Conservation (phyloP, 2,888 invertebrate genomes). For the Metellina segmentata region DNA sequence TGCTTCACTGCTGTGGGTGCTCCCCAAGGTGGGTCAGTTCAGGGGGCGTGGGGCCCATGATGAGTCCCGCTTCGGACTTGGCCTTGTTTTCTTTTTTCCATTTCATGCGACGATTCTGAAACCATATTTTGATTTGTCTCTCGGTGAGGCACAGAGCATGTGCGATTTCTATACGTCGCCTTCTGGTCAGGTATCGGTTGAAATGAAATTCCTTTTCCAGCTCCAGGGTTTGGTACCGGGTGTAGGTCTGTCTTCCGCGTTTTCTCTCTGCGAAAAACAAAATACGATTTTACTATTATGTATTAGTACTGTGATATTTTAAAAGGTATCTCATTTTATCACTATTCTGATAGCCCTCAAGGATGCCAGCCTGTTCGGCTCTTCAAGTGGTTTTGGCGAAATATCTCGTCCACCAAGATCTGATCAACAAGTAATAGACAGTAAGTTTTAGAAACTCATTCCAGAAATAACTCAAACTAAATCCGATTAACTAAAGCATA, state of each 20-base stretch:
- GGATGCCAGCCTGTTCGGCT: neutral
- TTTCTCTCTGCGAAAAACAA: slow-evolving; percentile 88
- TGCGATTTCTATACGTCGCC: slow-evolving; percentile 97
- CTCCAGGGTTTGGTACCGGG: slow-evolving; percentile 97
- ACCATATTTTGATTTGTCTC: slow-evolving; percentile 98
- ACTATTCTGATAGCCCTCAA: too few relatives aligned
- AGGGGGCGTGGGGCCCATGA: slow-evolving; percentile 76
- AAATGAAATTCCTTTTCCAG: slow-evolving; percentile 99
- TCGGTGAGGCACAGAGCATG: slow-evolving; percentile 97
- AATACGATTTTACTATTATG: neutral
- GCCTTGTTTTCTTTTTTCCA: slow-evolving; percentile 94
- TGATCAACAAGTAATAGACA: too few relatives aligned
- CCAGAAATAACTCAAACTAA: too few relatives aligned
- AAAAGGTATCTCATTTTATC: too few relatives aligned
- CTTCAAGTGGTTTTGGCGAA: too few relatives aligned
- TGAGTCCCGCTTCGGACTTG: slow-evolving; percentile 75
- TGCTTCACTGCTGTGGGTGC: slow-evolving; percentile 71
- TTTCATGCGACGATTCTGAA: slow-evolving; percentile 98
- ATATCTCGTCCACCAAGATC: too few relatives aligned
- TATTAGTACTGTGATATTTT: too few relatives aligned
- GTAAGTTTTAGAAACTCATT: too few relatives aligned
- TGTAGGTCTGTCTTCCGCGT: slow-evolving; percentile 97
- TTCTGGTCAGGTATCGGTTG: slow-evolving; percentile 97
- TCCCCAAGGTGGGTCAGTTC: slow-evolving; percentile 75
- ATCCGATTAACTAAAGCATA: too few relatives aligned